These are phyloP conservation scores for Phyto melanocephala DNA, from an alignment of 2,888 invertebrate species.

Conservation along the genomic window DNA sequence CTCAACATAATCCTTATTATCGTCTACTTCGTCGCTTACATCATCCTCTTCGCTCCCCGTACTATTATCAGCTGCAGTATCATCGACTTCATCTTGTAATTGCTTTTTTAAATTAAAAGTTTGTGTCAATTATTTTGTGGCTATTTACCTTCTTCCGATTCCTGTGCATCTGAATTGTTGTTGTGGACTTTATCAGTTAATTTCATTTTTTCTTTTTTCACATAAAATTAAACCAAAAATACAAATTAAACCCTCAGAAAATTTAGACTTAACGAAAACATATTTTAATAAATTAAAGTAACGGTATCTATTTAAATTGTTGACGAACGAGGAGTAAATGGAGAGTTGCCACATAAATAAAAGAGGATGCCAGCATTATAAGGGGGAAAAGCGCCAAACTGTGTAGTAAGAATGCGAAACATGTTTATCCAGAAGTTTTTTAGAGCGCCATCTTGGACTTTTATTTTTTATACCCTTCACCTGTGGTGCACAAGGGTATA, in stretches of 20 bases:
- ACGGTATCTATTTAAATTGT: constrained; percentile 18
- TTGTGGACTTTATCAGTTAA: background rate
- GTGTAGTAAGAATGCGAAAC: too few species aligned
- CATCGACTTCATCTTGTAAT: constrained; percentile 21
- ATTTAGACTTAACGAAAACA: background rate
- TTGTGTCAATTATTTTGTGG: background rate
- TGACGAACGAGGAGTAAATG: too few species aligned
- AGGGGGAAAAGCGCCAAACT: too few species aligned
- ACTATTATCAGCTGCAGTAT: background rate
- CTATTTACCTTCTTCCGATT: constrained; percentile 15
- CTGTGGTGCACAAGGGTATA: too few species aligned
- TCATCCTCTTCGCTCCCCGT: constrained; percentile 4
- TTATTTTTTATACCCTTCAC: too few species aligned
- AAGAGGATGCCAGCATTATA: too few species aligned
- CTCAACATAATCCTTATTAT: constrained; percentile 33
- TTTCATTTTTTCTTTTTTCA: background rate
- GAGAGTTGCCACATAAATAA: too few species aligned
- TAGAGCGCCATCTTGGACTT: too few species aligned
- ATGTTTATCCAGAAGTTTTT: too few species aligned
- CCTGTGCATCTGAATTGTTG: constrained; percentile 1
- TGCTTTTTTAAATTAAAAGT: background rate
- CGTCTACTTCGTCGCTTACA: constrained; percentile 35
- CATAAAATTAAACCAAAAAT: background rate
- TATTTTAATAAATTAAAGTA: background rate
- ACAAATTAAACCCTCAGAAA: background rate